These are phyloP conservation scores for Pectinophora gossypiella DNA, from an alignment of 1,140 invertebrate genomes.

Conservation along the genomic window DNA sequence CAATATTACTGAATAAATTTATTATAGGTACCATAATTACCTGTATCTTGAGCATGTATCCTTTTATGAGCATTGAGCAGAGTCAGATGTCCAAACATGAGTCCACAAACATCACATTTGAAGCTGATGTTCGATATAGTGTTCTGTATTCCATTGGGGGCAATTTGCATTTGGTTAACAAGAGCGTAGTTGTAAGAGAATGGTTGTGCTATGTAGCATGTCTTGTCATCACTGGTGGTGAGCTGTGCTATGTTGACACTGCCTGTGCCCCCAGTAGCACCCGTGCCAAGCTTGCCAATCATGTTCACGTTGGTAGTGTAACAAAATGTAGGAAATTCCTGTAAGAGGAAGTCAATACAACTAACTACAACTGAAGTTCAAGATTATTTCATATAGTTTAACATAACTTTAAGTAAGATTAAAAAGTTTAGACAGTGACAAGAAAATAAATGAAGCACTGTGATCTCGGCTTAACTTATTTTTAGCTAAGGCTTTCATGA, in stretches of 20 bases:
- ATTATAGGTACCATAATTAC: too few species aligned
- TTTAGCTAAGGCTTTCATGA: too few species aligned
- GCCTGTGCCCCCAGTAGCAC: conserved; percentile 55
- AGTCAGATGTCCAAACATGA: conserved; percentile 87
- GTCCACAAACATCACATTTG: conserved; percentile 90
- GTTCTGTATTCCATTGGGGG: conserved; percentile 77
- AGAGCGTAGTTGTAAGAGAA: conserved; percentile 83
- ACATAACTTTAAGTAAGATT: too few species aligned
- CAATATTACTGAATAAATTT: too few species aligned
- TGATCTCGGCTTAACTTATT: neutral
- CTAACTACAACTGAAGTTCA: too few species aligned
- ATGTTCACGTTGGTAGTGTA: conserved; percentile 81
- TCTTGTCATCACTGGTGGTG: conserved; percentile 78
- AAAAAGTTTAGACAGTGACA: too few species aligned
- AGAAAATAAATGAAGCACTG: neutral
- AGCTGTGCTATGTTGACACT: conserved; percentile 81
- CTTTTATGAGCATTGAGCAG: conserved; percentile 88
- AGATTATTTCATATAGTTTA: neutral
- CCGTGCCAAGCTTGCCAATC: conserved; percentile 77
- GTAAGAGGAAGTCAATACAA: conserved; percentile 36
- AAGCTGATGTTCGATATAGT: conserved; percentile 87
- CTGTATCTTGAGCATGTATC: conserved; percentile 80
- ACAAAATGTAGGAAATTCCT: conserved; percentile 81
- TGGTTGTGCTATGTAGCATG: conserved; percentile 82
- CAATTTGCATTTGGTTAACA: conserved; percentile 79